phyloP scores from a whole-genome alignment of 2,797 vertebrate species.

The Poeciliopsis infans region DNA sequence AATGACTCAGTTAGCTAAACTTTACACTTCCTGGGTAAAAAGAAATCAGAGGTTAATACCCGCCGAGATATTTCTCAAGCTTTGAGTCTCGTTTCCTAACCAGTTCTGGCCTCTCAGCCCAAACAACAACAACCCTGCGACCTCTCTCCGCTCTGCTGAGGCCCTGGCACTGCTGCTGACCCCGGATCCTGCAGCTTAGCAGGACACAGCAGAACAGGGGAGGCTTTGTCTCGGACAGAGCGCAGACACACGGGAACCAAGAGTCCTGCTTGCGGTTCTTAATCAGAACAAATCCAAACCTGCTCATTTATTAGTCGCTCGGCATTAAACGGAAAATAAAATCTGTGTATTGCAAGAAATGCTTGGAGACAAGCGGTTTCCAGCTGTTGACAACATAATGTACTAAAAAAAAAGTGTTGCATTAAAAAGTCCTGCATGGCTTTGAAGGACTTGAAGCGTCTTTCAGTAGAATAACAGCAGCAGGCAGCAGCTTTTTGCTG shows the following conservation, averaged over 20 bases:
- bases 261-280: constrained; percentile 7
- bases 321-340: background rate
- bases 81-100: constrained; percentile 57
- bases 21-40: background rate
- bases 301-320: background rate
- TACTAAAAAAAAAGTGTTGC: too few species aligned
- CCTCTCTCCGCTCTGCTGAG: constrained; percentile 43
- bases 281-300: constrained; percentile 20
- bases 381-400: too few species aligned
- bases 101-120: constrained; percentile 15
- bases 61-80: constrained; percentile 34
- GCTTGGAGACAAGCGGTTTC: background rate
- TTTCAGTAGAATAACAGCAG: background rate
- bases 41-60: background rate
- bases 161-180: constrained; percentile 55
- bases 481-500: background rate
- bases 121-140: constrained; percentile 46
- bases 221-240: constrained; percentile 59
- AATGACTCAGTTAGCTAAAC: constrained; percentile 10
- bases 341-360: background rate
- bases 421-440: background rate
- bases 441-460: background rate
- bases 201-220: constrained; percentile 75
- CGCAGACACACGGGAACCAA: constrained; percentile 29
- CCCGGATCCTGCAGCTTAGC: constrained; percentile 56